Evolutionary conservation across 2,888 invertebrate species (phyloP), one percentile per base, ranked within the genome.

Genomic region (Scaptomyza caliginosa): DNA sequence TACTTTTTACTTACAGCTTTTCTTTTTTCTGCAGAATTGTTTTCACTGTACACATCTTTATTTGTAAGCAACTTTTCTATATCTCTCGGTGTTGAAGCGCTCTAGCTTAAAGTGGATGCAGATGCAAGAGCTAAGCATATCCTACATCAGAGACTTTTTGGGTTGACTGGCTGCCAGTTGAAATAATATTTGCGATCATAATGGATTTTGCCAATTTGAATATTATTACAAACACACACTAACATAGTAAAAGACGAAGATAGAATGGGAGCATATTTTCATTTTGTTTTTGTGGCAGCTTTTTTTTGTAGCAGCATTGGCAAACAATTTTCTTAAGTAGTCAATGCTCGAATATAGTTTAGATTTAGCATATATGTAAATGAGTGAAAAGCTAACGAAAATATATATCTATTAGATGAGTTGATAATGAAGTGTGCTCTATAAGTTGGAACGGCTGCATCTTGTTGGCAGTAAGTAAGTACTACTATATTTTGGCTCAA

Each of bases 151-250:
- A 58, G 58, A 54, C 52, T 58, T 48, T 62, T 60, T 74, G 52
- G 54, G 32, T 42, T 50, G 69, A 23, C 48, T 71, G 56, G 42
- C 64, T 72, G 73, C 55, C 67, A 71, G 81, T 79, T 83, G 82
- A 77, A 84, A 83, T 83, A 83, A 83, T 83, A 83, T 83, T 83
- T 83, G 82, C 84, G 77, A 83, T 83, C 84, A 81, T 84, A 83
- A 84, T 83, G 84, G 84, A 83, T 83, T 83, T 83, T 82, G 68
- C 56, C 82, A 83, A 83, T 83, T 83, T 83, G 84, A 84, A 83
- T 83, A 83, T 82, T 84, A 83, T 83, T 77, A 82, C 81, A 81
- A 67, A 77, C 75, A 69, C 51, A 73, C 56, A 39, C 43, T 55
- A 54, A 49, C 26, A 63, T 23, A 30, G 0, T 2, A 26, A 3